Percentiles rank a stretch among this genome's conserved stretches.
phyloP scores from a whole-genome alignment of 2,888 invertebrate species.

The Gryllus longicercus region DNA sequence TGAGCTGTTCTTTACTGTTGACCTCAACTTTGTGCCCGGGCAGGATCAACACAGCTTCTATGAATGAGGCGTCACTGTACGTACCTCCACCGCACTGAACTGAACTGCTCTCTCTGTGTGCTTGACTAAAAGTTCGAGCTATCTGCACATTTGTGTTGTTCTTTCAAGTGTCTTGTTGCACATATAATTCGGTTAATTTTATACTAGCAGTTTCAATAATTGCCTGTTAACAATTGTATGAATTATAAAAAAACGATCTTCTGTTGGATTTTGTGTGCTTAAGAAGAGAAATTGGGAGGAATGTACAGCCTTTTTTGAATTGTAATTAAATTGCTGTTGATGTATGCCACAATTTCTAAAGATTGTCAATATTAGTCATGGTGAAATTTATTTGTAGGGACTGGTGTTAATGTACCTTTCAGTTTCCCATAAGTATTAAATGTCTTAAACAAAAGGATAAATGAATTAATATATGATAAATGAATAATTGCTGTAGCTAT shows the following conservation, averaged over 20 bases:
- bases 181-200: neutral
- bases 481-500: neutral
- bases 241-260: neutral
- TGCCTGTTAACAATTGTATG: neutral
- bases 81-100: slow-evolving; percentile 88
- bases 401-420: neutral
- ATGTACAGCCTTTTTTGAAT: neutral
- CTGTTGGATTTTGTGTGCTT: neutral
- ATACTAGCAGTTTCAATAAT: neutral
- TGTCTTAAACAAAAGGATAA: neutral
- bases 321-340: neutral
- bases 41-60: slow-evolving; percentile 96
- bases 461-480: neutral
- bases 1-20: slow-evolving; percentile 91
- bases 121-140: neutral
- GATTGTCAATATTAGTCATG: neutral
- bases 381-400: neutral
- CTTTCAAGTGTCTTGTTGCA: neutral
- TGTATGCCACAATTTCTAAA: neutral
- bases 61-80: slow-evolving; percentile 94
- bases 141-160: neutral
- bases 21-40: slow-evolving; percentile 84
- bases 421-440: neutral
- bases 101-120: slow-evolving; percentile 45
- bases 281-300: neutral